phyloP scores from a whole-genome alignment of 2,888 invertebrate species.

The Trachelus iudaicus region DNA sequence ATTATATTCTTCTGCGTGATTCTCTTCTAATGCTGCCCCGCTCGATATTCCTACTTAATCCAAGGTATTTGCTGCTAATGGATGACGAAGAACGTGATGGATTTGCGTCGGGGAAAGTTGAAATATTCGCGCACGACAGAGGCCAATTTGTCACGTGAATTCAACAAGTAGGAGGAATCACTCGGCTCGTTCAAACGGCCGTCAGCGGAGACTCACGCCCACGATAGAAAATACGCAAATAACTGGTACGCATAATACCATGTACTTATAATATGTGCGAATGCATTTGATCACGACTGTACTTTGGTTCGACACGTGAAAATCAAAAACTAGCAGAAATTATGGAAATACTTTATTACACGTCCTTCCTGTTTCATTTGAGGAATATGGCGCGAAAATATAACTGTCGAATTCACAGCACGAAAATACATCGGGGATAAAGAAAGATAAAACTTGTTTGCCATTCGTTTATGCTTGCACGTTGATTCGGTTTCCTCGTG shows the following conservation, averaged over 20 bases:
- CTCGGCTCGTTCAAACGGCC: constrained; percentile 1
- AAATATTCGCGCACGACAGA: constrained; percentile 3
- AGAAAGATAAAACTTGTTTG: not conserved
- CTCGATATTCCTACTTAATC: constrained; percentile 3
- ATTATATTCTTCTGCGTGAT: not conserved
- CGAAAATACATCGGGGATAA: not conserved
- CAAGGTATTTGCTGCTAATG: not conserved
- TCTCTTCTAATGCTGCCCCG: not conserved
- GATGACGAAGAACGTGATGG: not conserved
- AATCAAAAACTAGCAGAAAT: too few relatives aligned
- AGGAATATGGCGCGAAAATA: too few relatives aligned
- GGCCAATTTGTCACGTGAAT: constrained; percentile 14
- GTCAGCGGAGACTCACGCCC: not conserved
- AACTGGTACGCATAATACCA: not conserved
- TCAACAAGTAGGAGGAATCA: constrained; percentile 17
- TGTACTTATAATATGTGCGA: not conserved
- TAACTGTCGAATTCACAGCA: not conserved
- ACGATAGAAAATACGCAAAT: not conserved
- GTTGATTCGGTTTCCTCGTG: not conserved
- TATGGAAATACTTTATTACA: too few relatives aligned
- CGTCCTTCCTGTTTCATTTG: too few relatives aligned
- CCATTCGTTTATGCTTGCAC: not conserved
- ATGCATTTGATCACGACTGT: not conserved
- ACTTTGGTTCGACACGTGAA: not conserved
- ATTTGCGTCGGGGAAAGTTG: not conserved